These are phyloP conservation scores for Sycophaga agraensis DNA, from an alignment of 1,140 invertebrate species.

Conservation along the genomic window DNA sequence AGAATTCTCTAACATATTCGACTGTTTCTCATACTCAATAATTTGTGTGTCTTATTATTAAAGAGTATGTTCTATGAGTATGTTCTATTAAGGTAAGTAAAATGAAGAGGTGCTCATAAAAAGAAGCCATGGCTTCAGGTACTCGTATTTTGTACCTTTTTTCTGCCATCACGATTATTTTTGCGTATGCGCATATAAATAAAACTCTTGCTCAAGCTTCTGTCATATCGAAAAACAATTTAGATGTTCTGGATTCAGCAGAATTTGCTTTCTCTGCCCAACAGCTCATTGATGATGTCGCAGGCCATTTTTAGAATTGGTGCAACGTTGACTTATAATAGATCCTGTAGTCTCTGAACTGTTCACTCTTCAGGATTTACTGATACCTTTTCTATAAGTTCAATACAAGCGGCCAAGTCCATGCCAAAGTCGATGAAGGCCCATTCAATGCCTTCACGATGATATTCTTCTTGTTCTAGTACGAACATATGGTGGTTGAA, in stretches of 20 bases:
- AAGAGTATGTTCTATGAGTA: too few species aligned
- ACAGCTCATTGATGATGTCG: not conserved
- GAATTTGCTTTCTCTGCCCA: not conserved
- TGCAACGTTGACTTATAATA: not conserved
- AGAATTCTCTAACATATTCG: not conserved
- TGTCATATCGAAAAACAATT: not conserved
- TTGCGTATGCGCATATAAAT: constrained; percentile 1
- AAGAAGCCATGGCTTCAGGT: constrained; percentile 11
- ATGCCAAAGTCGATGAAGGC: constrained; percentile 99
- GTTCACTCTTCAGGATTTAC: not conserved
- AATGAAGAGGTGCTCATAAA: not conserved
- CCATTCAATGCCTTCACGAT: constrained; percentile 97
- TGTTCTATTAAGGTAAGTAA: too few species aligned
- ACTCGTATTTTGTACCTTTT: constrained; percentile 19
- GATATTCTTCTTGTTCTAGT: constrained; percentile 99
- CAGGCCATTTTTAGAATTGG: not conserved
- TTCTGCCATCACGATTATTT: not conserved
- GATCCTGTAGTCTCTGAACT: not conserved
- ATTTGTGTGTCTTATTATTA: not conserved
- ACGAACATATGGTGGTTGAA: constrained; percentile 99
- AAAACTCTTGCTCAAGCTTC: constrained; percentile 22
- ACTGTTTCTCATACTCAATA: not conserved
- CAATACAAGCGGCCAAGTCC: constrained; percentile 97
- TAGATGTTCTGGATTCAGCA: not conserved
- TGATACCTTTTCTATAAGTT: constrained; percentile 96